Evolutionary conservation across 2,888 invertebrate species (phyloP).

Genomic region (Spilosoma lubricipeda): DNA sequence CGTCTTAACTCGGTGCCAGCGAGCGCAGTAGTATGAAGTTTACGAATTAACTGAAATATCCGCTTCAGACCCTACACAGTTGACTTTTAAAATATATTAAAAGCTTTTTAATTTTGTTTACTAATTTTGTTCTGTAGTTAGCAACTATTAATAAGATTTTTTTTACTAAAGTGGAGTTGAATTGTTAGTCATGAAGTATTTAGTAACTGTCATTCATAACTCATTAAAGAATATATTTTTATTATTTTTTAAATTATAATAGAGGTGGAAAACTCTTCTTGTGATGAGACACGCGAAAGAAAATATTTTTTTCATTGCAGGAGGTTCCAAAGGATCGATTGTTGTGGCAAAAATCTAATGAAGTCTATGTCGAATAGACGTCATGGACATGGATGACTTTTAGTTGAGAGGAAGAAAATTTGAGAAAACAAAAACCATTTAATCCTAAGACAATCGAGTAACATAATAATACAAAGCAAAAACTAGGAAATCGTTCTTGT

Average conservation of each 20-base stretch:
- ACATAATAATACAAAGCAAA: neutral
- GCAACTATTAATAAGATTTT: conserved; percentile 34
- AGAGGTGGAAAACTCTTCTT: neutral
- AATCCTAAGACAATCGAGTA: neutral
- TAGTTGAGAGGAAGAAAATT: too few species aligned
- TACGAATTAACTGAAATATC: conserved; percentile 83
- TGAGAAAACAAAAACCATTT: neutral
- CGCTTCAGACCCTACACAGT: conserved; percentile 69
- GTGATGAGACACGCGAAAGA: neutral
- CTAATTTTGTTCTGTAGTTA: conserved; percentile 37
- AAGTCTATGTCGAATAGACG: too few species aligned
- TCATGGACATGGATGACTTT: too few species aligned
- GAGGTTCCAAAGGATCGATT: too few species aligned
- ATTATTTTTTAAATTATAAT: neutral
- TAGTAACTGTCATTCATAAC: neutral
- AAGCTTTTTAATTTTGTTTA: conserved; percentile 56
- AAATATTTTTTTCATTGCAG: neutral
- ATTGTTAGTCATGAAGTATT: neutral
- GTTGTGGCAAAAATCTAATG: too few species aligned
- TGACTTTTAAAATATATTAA: conserved; percentile 66
- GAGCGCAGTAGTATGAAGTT: conserved; percentile 79
- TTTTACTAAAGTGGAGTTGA: neutral
- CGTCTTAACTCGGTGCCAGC: conserved; percentile 79
- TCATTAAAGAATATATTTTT: neutral
- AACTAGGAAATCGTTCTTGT: neutral